phyloP scores from a whole-genome alignment of 2,113 vertebrate species.

The Psophia crepitans region DNA sequence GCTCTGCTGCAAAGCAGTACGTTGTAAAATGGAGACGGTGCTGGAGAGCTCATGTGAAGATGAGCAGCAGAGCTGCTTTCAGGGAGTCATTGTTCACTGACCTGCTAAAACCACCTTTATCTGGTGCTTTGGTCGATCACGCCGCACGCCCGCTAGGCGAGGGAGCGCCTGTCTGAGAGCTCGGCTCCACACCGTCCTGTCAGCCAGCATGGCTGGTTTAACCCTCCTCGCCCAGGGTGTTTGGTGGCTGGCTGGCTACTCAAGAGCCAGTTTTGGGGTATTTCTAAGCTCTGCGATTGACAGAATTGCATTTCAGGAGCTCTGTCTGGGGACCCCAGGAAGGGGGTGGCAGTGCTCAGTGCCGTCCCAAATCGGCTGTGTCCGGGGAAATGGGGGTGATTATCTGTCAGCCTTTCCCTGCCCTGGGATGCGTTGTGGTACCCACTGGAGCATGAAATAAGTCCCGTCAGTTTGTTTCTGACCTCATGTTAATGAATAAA shows the following conservation, averaged over 20 bases:
- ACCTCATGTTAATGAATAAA: not conserved
- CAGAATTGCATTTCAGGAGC: not conserved
- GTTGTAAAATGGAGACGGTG: not conserved
- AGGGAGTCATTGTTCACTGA: not conserved
- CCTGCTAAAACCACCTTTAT: not conserved
- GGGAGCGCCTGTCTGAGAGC: not conserved
- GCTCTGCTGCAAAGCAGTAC: not conserved
- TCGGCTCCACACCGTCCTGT: accelerated
- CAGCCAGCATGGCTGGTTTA: not conserved
- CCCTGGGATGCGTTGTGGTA: not conserved
- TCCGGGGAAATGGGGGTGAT: not conserved
- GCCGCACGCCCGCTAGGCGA: not conserved
- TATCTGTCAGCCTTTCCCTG: not conserved
- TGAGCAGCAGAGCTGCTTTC: not conserved
- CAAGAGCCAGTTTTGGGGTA: not conserved
- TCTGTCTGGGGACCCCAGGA: not conserved
- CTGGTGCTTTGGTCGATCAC: accelerated
- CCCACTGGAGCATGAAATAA: not conserved
- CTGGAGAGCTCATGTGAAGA: accelerated
- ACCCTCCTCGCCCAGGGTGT: not conserved
- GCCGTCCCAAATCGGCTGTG: not conserved
- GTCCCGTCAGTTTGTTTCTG: not conserved
- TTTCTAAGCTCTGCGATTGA: not conserved
- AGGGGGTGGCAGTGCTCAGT: not conserved
- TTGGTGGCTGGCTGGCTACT: not conserved